Percentiles rank a stretch among this genome's conserved stretches.
Conservation (phyloP, 1,140 invertebrate genomes). For the Oedothorax gibbosus region DNA sequence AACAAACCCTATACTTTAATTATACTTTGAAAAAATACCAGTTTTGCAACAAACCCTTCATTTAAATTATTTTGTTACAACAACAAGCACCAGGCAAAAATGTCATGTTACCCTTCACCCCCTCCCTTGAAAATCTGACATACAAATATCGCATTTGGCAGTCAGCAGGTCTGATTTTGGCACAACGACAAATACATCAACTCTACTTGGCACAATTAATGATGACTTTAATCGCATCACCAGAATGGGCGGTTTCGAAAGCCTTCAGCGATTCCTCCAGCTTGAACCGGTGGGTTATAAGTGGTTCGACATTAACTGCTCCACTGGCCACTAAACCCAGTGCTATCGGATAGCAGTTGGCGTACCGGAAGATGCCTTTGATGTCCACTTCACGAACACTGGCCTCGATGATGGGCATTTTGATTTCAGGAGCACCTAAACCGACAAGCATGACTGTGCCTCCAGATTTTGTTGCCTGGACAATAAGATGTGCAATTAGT, state of each 20-base stretch:
- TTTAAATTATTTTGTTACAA: no score
- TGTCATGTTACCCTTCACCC: no score
- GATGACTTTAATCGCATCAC: slow-evolving; percentile 89
- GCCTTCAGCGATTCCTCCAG: slow-evolving; percentile 87
- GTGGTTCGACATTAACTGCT: slow-evolving; percentile 84
- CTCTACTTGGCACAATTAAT: slow-evolving; percentile 21
- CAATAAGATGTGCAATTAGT: neutral
- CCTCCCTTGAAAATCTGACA: no score
- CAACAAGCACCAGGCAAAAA: no score
- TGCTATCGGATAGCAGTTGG: slow-evolving; percentile 89
- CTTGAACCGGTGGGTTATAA: slow-evolving; percentile 91
- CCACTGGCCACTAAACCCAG: slow-evolving; percentile 84
- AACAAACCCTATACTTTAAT: no score
- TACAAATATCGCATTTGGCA: no score
- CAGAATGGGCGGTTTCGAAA: slow-evolving; percentile 83
- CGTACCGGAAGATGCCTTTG: slow-evolving; percentile 90
- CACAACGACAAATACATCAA: no score
- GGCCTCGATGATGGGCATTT: slow-evolving; percentile 84
- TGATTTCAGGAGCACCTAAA: slow-evolving; percentile 81
- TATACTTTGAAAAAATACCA: no score
- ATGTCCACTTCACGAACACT: slow-evolving; percentile 89
- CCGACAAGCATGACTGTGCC: slow-evolving; percentile 88
- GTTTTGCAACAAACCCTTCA: no score
- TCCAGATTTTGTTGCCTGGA: slow-evolving; percentile 83
- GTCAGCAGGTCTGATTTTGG: no score